Evolutionary conservation across 2,797 vertebrate species (phyloP).

Genomic region (Pseudochromis fuscus): DNA sequence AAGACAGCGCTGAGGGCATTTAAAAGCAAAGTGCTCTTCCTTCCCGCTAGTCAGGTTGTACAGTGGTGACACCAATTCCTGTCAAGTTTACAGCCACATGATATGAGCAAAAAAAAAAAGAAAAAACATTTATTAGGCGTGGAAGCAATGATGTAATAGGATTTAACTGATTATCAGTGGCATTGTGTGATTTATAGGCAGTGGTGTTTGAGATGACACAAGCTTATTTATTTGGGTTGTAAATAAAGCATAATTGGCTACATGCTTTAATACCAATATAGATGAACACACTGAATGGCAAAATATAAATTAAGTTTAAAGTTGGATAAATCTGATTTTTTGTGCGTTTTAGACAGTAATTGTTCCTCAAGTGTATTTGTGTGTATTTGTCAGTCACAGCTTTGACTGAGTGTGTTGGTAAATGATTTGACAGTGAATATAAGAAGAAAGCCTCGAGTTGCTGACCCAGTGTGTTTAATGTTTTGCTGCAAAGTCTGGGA

Average conservation of each 20-base stretch:
- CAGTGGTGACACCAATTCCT: conserved; percentile 19
- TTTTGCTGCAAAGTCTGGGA: conserved; percentile 25
- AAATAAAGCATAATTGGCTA: too few relatives aligned
- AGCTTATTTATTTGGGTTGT: background rate
- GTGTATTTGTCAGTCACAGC: conserved; percentile 1
- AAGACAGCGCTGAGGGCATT: background rate
- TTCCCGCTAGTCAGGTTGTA: conserved; percentile 20
- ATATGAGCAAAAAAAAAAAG: background rate
- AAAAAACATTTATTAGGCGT: background rate
- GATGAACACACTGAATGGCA: background rate
- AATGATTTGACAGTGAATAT: conserved; percentile 13
- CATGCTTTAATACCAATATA: too few relatives aligned
- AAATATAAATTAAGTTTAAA: background rate
- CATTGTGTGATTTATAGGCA: background rate
- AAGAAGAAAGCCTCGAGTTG: background rate
- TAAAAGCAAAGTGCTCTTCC: fast-evolving
- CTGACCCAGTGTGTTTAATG: conserved; percentile 34
- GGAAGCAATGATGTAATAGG: background rate
- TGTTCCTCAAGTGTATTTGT: background rate
- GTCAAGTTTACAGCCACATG: background rate
- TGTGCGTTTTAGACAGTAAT: too few relatives aligned
- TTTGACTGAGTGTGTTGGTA: background rate
- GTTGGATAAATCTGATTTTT: background rate
- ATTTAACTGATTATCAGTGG: background rate
- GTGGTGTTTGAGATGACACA: background rate